Evolutionary conservation across 2,113 vertebrate genomes (phyloP).

Genomic region (Bambusicola thoracicus): DNA sequence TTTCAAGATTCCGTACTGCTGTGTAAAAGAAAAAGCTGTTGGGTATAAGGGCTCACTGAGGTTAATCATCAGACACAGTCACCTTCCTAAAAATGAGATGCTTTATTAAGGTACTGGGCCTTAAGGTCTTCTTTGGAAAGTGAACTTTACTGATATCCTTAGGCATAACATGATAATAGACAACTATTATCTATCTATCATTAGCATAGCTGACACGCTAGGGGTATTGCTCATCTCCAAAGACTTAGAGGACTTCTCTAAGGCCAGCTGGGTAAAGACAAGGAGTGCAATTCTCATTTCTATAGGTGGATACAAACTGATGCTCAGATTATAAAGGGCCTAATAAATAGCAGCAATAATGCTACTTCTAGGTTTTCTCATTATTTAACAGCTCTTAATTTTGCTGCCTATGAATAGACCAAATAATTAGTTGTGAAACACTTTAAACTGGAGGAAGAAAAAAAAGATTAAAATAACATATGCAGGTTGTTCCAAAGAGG

Average conservation of each 20-base stretch:
- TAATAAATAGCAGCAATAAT: background rate
- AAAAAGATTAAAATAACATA: background rate
- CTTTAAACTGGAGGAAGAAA: background rate
- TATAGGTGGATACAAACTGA: background rate
- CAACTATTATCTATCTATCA: too few relatives aligned
- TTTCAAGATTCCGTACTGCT: background rate
- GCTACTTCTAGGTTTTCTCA: background rate
- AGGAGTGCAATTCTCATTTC: background rate
- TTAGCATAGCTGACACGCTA: background rate
- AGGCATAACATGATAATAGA: background rate
- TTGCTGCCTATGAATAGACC: background rate
- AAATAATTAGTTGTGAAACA: background rate
- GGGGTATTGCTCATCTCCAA: background rate
- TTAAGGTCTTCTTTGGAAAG: background rate
- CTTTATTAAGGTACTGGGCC: background rate
- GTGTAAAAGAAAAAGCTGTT: background rate
- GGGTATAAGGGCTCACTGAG: background rate
- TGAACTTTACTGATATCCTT: background rate
- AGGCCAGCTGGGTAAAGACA: background rate
- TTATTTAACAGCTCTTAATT: background rate
- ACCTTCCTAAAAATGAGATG: background rate
- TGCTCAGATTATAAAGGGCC: background rate
- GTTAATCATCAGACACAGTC: background rate
- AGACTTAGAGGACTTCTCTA: background rate
- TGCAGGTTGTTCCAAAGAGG: background rate